These are phyloP conservation scores for Acronicta leporina DNA, from an alignment of 2,888 invertebrate species.

Conservation along the genomic window DNA sequence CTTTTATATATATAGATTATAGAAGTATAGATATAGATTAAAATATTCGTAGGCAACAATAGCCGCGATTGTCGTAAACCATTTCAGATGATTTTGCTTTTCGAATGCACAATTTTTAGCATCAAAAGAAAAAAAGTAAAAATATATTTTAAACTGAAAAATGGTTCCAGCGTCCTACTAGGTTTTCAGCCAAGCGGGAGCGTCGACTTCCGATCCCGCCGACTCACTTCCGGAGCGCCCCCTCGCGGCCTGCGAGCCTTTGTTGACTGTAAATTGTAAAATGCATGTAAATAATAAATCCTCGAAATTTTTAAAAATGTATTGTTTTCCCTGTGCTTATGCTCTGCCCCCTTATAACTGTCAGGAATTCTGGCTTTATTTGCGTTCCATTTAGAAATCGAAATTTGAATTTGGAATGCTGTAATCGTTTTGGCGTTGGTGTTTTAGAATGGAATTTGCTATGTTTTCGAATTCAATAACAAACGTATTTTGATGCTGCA, in stretches of 20 bases:
- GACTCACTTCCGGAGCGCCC: conserved; percentile 58
- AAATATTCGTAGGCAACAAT: too few relatives aligned
- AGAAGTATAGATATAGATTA: too few relatives aligned
- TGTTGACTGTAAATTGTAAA: conserved; percentile 61
- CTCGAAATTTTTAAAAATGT: conserved; percentile 31
- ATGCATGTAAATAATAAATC: conserved; percentile 62
- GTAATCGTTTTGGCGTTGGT: not conserved
- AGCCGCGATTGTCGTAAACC: not conserved
- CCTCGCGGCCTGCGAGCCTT: conserved; percentile 47
- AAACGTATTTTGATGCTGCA: too few relatives aligned
- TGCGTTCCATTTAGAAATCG: not conserved
- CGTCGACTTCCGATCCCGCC: conserved; percentile 59
- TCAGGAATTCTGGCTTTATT: conserved; percentile 1
- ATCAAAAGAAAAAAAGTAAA: conserved; percentile 18
- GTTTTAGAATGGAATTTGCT: not conserved
- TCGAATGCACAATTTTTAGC: not conserved
- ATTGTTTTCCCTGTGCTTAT: conserved; percentile 17
- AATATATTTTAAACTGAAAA: conserved; percentile 43
- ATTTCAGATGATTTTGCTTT: not conserved
- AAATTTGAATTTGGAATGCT: conserved; percentile 1
- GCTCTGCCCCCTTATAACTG: not conserved
- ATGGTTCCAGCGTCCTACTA: conserved; percentile 44
- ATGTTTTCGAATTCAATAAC: not conserved
- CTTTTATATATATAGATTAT: too few relatives aligned
- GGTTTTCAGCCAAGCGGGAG: conserved; percentile 49